Conservation (phyloP, 1,140 invertebrate species). For the Homalodisca vitripennis region DNA sequence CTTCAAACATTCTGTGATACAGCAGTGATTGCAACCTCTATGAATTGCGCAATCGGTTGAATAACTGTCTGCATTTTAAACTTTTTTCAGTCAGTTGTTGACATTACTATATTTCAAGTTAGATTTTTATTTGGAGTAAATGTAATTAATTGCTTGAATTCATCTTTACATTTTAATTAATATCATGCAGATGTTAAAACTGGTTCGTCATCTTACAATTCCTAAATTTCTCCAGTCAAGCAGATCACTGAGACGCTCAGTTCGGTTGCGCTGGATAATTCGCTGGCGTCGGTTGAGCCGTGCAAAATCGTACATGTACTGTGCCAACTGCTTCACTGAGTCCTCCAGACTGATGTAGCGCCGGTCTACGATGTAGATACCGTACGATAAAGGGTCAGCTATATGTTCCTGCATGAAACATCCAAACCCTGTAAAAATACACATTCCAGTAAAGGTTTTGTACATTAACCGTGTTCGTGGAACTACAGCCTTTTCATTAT, state of each 20-base stretch:
- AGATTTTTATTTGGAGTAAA: too few species aligned
- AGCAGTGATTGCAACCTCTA: too few species aligned
- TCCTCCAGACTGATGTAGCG: conserved; percentile 85
- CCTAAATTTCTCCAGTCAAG: conserved; percentile 98
- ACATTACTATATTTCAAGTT: too few species aligned
- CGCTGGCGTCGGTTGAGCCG: conserved; percentile 88
- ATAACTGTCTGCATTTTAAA: too few species aligned
- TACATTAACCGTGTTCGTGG: too few species aligned
- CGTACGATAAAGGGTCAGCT: conserved; percentile 96
- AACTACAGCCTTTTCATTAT: too few species aligned
- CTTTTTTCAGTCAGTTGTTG: too few species aligned
- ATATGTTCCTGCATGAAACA: conserved; percentile 99
- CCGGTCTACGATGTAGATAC: conserved; percentile 97
- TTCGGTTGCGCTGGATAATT: conserved; percentile 97
- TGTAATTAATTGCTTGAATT: not conserved
- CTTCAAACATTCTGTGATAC: too few species aligned
- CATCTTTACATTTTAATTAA: not conserved
- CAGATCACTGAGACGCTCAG: conserved; percentile 94
- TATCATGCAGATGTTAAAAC: not conserved
- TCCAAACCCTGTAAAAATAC: conserved; percentile 85
- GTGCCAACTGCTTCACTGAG: conserved; percentile 90
- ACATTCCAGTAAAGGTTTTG: too few species aligned
- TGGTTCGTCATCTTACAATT: conserved; percentile 81
- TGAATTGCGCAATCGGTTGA: too few species aligned
- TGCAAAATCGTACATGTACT: conserved; percentile 95